phyloP scores from a whole-genome alignment of 2,888 invertebrate genomes.

The Epirrhoe tristata region DNA sequence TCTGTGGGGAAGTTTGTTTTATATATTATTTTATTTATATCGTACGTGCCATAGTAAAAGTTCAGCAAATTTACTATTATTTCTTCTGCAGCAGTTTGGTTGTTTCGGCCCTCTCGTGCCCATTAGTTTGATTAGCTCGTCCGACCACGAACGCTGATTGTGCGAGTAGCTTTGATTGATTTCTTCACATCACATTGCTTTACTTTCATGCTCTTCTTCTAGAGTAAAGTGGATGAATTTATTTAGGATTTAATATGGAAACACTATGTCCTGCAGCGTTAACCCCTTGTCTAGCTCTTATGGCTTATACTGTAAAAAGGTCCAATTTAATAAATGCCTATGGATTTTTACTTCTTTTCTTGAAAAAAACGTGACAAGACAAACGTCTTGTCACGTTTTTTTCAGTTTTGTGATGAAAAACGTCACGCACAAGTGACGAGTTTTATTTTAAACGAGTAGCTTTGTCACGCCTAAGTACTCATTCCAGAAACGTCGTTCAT shows the following conservation, averaged over 20 bases:
- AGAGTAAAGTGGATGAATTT: not conserved
- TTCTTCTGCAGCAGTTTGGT: constrained; percentile 25
- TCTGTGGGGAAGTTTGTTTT: not conserved
- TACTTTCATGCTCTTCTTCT: constrained; percentile 9
- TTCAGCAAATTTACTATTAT: constrained; percentile 17
- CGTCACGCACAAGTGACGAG: not conserved
- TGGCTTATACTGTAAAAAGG: too few relatives aligned
- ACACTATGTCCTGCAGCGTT: not conserved
- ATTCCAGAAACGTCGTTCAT: constrained; percentile 14
- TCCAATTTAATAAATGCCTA: too few relatives aligned
- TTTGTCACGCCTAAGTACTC: constrained; percentile 6
- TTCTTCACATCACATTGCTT: constrained; percentile 67
- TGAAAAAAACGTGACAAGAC: too few relatives aligned
- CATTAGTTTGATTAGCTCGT: constrained; percentile 82
- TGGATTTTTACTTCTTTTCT: too few relatives aligned
- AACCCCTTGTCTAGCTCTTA: too few relatives aligned
- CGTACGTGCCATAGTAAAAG: constrained; percentile 15
- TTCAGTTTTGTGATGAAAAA: not conserved
- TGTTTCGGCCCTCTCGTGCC: constrained; percentile 56
- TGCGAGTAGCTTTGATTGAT: constrained; percentile 80
- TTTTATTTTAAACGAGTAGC: constrained; percentile 1
- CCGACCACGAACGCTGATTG: constrained; percentile 76
- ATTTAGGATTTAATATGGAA: not conserved
- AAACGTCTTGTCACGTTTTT: too few relatives aligned
- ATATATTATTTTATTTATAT: not conserved